Percentiles rank a stretch among this genome's conserved stretches.
phyloP scores from a whole-genome alignment of 2,113 vertebrate species.

The Epinephelus moara region DNA sequence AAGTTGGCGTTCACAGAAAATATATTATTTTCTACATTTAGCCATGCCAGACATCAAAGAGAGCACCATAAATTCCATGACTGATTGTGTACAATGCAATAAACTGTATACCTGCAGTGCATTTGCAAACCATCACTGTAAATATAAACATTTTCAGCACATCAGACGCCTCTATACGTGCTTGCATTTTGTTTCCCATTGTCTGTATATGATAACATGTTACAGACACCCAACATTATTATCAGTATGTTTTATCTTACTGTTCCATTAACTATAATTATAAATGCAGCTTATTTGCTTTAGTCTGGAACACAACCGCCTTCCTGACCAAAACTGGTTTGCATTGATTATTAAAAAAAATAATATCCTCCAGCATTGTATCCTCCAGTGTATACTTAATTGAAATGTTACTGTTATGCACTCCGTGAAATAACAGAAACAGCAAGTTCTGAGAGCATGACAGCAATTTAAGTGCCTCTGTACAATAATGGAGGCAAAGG shows the following conservation, averaged over 20 bases:
- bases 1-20: neutral
- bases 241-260: neutral
- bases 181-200: neutral
- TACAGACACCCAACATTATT: neutral
- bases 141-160: neutral
- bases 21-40: neutral
- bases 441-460: neutral
- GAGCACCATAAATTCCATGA: neutral
- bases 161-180: neutral
- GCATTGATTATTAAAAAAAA: neutral
- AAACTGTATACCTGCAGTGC: neutral
- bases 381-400: neutral
- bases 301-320: neutral
- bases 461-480: slow-evolving; percentile 1
- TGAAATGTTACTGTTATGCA: neutral
- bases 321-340: neutral
- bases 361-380: neutral
- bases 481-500: neutral
- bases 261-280: neutral
- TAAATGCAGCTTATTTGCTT: neutral
- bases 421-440: neutral
- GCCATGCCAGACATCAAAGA: neutral
- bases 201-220: neutral
- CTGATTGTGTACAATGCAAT: neutral
- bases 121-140: neutral